Evolutionary conservation across 2,888 invertebrate genomes (phyloP).

Genomic region (Pollenia labialis): DNA sequence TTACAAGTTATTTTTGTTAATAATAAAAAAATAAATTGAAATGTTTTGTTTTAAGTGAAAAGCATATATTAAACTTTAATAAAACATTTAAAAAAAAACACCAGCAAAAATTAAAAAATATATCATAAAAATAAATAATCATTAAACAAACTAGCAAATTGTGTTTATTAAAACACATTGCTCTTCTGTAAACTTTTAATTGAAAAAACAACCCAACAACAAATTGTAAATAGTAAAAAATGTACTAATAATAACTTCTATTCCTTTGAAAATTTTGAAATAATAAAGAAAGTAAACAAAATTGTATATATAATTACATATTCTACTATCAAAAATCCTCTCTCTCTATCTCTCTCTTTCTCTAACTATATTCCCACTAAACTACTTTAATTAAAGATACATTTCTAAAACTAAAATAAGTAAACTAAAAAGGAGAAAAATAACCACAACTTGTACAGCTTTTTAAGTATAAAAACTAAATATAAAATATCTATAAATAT

Average conservation of each 20-base stretch:
- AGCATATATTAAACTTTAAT: conserved; percentile 61
- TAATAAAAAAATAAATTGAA: conserved; percentile 25
- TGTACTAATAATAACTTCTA: conserved; percentile 16
- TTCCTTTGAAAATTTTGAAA: background rate
- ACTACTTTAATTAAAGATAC: conserved; percentile 38
- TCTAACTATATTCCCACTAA: conserved; percentile 36
- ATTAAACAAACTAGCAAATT: conserved; percentile 43
- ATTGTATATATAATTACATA: conserved; percentile 51
- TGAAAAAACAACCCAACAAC: background rate
- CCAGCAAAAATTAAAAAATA: conserved; percentile 12
- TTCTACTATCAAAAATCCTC: conserved; percentile 12
- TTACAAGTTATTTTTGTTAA: conserved; percentile 40
- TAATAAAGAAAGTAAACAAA: background rate
- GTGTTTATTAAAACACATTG: conserved; percentile 29
- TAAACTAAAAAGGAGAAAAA: conserved; percentile 47
- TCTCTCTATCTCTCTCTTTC: background rate
- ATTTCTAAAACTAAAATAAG: conserved; percentile 39
- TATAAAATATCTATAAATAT: conserved; percentile 47
- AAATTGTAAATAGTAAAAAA: conserved; percentile 34
- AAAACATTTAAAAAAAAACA: conserved; percentile 54
- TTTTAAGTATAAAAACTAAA: conserved; percentile 53
- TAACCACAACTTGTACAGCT: conserved; percentile 64
- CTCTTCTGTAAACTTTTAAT: conserved; percentile 25
- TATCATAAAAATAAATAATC: background rate
- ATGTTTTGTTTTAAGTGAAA: conserved; percentile 24